Evolutionary conservation across 2,113 vertebrate species (phyloP).

Genomic region (Riparia riparia): DNA sequence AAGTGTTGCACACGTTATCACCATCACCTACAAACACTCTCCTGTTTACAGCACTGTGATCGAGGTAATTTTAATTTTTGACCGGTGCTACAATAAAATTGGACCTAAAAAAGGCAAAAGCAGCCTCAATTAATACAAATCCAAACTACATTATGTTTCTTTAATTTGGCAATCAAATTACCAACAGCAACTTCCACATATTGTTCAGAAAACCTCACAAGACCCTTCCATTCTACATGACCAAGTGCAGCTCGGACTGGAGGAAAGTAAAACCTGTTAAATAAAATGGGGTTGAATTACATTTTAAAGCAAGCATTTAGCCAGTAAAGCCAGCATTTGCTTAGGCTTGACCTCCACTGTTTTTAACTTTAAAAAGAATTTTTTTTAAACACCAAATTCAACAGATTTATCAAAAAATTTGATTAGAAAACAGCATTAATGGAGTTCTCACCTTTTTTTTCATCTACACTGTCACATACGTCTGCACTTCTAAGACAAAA

Average conservation of each 20-base stretch:
- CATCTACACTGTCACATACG: neutral
- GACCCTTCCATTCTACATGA: neutral
- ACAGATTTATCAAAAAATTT: neutral
- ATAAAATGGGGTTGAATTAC: neutral
- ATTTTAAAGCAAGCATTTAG: neutral
- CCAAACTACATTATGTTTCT: neutral
- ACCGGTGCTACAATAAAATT: neutral
- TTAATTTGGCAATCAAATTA: neutral
- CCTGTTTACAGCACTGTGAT: neutral
- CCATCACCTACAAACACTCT: neutral
- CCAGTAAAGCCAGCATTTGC: neutral
- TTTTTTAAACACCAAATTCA: neutral
- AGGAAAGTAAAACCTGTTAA: neutral
- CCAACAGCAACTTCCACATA: neutral
- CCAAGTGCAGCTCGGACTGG: neutral
- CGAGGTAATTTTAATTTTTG: neutral
- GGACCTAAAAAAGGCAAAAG: neutral
- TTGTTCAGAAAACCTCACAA: neutral
- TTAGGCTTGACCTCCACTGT: rapidly evolving
- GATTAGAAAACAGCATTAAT: neutral
- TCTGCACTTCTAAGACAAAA: neutral
- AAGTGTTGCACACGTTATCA: neutral
- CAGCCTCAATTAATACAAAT: neutral
- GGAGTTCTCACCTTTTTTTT: neutral
- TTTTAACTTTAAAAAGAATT: rapidly evolving